phyloP scores from a whole-genome alignment of 2,797 vertebrate genomes.

The Alouatta caraya region DNA sequence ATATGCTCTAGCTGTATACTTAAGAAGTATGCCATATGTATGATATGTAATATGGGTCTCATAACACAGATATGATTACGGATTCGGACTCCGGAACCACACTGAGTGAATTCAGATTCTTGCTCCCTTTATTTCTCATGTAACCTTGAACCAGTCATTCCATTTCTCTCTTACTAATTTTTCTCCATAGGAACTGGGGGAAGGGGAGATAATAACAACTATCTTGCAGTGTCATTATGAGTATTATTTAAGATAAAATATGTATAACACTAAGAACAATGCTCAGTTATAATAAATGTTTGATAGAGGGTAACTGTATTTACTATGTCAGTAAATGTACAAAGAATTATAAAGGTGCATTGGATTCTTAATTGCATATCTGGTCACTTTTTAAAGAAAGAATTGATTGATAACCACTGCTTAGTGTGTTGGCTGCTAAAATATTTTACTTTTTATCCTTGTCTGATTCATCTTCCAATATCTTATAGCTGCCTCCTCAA shows the following conservation, averaged over 20 bases:
- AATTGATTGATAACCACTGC: not conserved
- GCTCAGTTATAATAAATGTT: not conserved
- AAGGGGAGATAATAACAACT: not conserved
- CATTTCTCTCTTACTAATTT: not conserved
- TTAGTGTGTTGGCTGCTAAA: not conserved
- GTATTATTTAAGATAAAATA: not conserved
- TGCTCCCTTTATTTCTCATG: not conserved
- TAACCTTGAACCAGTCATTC: not conserved
- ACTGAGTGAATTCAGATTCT: not conserved
- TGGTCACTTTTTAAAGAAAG: not conserved
- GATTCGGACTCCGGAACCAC: not conserved
- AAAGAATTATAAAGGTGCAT: not conserved
- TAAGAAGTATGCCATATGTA: rapidly evolving
- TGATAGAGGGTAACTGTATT: not conserved
- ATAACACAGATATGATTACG: not conserved
- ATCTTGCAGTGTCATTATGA: not conserved
- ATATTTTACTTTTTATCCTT: not conserved
- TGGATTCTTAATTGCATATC: not conserved
- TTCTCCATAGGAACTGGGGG: not conserved
- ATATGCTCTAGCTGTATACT: not conserved
- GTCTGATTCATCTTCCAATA: not conserved
- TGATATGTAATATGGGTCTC: not conserved
- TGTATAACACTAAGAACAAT: not conserved
- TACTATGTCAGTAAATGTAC: not conserved
- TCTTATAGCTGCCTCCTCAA: not conserved